Base-by-base conservation (phyloP, 2,797 vertebrate species). In the Gambusia yucatana region DNA sequence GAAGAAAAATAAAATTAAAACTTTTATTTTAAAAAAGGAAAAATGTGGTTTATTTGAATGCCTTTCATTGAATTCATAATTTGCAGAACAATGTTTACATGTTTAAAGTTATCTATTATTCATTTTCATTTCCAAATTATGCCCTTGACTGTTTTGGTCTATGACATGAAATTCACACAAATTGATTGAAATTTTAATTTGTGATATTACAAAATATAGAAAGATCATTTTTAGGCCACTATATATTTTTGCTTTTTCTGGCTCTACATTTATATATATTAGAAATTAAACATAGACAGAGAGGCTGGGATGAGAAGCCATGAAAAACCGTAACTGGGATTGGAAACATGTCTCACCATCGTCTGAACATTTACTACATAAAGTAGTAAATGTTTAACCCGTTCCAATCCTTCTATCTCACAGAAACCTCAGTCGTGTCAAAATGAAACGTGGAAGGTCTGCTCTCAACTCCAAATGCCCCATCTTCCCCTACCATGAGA, bases 361-460 rank as follows among this genome's bases (percentile, higher is more conserved):
- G 3, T 28, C 10, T 57, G 52, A 57, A 57, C 22, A 25, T 55
- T 55, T 55, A 55, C 11, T 33, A 33, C 33, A 33, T 1, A 33
- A 33, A 33, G 33, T 33, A 33, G 33, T 33, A 33, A 33, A 33
- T 33, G 33, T 33, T 33, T 43, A 76, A 47, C 20, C 2, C 2
- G 55, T 73, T n/a, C 57, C 65, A 3, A 11, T 70, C 77, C 13
- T 76, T 36, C 5, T 63, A 14, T 55, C 20, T 30, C n/a, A 36
- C 61, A 80, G 70, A 70, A 30, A 67, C 28, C 39, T 70, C 9
- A 77, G 77, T 75, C 81, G 73, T 85, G 89, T 28, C 91, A 95
- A 50, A 67, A 98, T 97, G 97, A 98, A 97, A 93, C 96, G 94
- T 91, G 92, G 91, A 85, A 92, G 86, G 83, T 89, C 94, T 73